Conservation (phyloP, 2,113 vertebrate species). For the Himantopus leucocephalus region DNA sequence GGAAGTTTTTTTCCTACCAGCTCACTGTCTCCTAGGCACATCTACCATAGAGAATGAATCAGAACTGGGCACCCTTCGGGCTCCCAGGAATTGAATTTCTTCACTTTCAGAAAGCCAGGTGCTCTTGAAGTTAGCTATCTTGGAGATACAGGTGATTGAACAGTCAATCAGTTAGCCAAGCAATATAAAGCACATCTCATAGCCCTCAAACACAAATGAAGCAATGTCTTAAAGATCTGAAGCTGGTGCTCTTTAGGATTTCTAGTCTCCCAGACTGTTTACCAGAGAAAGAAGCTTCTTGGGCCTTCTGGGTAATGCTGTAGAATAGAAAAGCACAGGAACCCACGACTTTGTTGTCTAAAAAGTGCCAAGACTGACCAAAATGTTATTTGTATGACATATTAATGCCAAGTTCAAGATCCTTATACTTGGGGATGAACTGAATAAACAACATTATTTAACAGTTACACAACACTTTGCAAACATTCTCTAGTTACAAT, state of each 20-base stretch:
- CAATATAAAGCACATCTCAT: neutral
- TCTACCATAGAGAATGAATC: neutral
- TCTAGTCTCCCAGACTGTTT: neutral
- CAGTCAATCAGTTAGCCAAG: neutral
- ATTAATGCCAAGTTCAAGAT: neutral
- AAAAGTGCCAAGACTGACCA: neutral
- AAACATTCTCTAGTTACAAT: neutral
- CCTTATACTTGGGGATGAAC: neutral
- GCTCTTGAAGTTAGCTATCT: neutral
- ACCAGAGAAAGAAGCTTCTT: neutral
- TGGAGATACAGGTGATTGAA: neutral
- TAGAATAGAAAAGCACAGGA: neutral
- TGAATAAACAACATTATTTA: neutral
- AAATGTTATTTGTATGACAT: neutral
- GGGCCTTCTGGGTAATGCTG: neutral
- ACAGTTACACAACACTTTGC: neutral
- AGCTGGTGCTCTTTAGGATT: neutral
- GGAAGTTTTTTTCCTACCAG: neutral
- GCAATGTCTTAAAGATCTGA: neutral
- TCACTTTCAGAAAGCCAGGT: neutral
- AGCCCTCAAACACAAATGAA: neutral
- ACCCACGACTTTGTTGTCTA: neutral
- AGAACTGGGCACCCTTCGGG: neutral
- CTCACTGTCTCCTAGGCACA: neutral
- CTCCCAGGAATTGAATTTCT: neutral